These are phyloP conservation scores for Heliornis fulica DNA, from an alignment of 2,113 vertebrate species.

Conservation along the genomic window DNA sequence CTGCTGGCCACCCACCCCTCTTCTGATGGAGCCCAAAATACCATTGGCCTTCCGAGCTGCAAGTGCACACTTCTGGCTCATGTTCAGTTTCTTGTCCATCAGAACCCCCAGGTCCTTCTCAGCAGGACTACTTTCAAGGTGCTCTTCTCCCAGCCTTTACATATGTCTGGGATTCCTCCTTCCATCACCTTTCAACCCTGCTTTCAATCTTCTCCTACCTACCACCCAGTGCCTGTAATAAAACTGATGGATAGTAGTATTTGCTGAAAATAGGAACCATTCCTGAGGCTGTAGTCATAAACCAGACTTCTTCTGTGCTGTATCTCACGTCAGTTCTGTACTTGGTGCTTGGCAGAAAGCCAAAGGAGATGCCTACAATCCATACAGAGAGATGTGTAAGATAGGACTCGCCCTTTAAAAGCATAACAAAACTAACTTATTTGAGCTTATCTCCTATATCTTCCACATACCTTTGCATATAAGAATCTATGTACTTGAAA, in stretches of 20 bases:
- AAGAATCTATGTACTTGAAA: neutral
- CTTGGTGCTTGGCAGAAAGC: neutral
- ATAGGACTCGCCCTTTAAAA: neutral
- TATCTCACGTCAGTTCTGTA: neutral
- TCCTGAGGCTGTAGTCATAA: neutral
- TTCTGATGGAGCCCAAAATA: no score
- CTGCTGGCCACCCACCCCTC: no score
- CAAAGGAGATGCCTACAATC: neutral
- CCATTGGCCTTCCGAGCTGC: no score
- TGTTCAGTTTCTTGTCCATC: no score
- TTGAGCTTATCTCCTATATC: neutral
- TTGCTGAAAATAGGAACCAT: neutral
- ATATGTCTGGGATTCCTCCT: no score
- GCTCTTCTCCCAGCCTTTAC: no score
- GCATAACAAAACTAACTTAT: neutral
- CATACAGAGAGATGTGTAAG: neutral
- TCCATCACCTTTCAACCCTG: neutral
- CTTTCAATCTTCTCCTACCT: neutral
- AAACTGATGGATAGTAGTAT: neutral
- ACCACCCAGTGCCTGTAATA: neutral
- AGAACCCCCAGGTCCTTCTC: no score
- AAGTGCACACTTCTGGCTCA: no score
- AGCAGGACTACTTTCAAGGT: no score
- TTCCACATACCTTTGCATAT: neutral
- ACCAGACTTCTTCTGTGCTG: neutral